phyloP scores from a whole-genome alignment of 2,888 invertebrate species.

The Lasius platythorax region DNA sequence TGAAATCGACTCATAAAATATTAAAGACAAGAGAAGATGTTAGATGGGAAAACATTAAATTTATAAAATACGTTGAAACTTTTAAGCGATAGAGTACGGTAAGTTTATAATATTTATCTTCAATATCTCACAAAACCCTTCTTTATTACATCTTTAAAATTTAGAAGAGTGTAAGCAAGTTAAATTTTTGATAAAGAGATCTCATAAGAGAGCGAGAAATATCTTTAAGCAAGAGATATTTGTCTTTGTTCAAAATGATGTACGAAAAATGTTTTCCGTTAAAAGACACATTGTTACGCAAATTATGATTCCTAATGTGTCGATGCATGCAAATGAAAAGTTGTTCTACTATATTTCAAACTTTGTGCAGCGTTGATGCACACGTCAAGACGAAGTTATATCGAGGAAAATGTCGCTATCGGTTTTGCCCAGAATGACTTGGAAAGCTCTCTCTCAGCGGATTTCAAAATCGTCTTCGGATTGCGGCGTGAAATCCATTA shows the following conservation, averaged over 20 bases:
- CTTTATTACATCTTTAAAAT: neutral
- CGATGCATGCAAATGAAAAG: slow-evolving; percentile 32
- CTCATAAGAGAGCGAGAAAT: neutral
- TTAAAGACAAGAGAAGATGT: neutral
- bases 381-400: slow-evolving; percentile 22
- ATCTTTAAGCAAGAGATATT: neutral
- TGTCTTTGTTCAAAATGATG: neutral
- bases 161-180: neutral
- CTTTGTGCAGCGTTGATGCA: slow-evolving; percentile 7
- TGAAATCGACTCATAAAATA: slow-evolving; percentile 22
- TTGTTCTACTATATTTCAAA: slow-evolving; percentile 17
- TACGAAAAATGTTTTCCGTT: slow-evolving; percentile 12
- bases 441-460: slow-evolving; percentile 29
- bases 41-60: slow-evolving; percentile 14
- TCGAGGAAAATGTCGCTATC: slow-evolving; percentile 37
- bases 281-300: neutral
- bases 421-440: slow-evolving; percentile 39
- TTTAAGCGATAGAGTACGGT: neutral
- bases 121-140: neutral
- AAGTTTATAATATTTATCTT: neutral
- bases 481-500: slow-evolving; percentile 56
- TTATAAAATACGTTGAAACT: neutral
- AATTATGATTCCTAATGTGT: slow-evolving; percentile 9
- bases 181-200: neutral
- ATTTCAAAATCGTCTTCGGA: slow-evolving; percentile 43